Conservation (phyloP, 2,113 vertebrate genomes). For the Hypanus sabinus region DNA sequence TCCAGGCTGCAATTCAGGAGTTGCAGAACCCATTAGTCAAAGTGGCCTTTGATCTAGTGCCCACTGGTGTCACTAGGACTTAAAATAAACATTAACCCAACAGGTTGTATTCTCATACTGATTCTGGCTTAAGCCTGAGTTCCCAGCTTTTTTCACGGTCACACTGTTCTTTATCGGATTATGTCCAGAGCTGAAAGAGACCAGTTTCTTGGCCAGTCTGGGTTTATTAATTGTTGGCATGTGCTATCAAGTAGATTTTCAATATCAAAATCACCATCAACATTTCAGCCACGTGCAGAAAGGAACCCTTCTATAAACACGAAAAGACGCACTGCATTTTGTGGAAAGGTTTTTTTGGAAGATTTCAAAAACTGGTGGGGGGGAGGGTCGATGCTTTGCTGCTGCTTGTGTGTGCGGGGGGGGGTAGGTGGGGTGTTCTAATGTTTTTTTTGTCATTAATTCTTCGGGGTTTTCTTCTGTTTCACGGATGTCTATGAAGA, state of each 20-base stretch:
- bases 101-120: neutral
- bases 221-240: neutral
- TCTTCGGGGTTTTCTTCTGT: too few relatives aligned
- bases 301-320: neutral
- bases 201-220: neutral
- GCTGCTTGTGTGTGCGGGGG: too few relatives aligned
- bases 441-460: too few relatives aligned
- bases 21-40: neutral
- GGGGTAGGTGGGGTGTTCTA: too few relatives aligned
- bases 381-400: too few relatives aligned
- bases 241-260: neutral
- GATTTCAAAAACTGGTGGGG: neutral
- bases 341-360: neutral
- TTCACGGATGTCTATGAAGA: too few relatives aligned
- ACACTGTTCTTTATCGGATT: neutral
- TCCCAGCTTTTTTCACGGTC: neutral
- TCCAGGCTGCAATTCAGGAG: neutral
- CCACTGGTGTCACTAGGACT: neutral
- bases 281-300: neutral
- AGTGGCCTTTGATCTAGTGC: neutral
- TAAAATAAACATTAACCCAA: neutral
- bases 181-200: neutral
- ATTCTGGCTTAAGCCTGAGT: neutral
- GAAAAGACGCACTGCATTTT: neutral
- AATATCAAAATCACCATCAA: neutral